Conservation (phyloP, 2,888 invertebrate genomes). For the Cephus rjabovi region DNA sequence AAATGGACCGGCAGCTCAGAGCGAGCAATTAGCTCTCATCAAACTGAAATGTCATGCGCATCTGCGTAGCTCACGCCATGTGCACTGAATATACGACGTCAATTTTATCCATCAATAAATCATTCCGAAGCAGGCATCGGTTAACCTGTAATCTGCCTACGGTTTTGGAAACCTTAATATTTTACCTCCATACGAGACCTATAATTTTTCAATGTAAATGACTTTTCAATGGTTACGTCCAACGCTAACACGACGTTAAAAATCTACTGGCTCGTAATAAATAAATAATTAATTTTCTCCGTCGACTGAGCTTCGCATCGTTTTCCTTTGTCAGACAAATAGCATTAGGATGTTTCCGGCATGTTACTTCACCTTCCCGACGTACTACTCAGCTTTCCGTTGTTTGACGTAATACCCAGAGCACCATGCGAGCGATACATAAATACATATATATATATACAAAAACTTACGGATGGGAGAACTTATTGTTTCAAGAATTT, state of each 20-base stretch:
- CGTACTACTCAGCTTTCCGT: background rate
- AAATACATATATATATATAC: background rate
- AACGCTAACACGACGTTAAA: background rate
- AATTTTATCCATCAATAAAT: conserved; percentile 50
- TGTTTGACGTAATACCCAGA: background rate
- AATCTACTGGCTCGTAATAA: background rate
- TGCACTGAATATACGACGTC: conserved; percentile 30
- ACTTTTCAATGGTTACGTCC: background rate
- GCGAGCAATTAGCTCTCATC: conserved; percentile 40
- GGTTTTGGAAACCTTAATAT: conserved; percentile 10
- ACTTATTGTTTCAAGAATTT: background rate
- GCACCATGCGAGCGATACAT: background rate
- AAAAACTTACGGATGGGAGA: background rate
- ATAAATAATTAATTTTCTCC: background rate
- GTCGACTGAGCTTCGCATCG: background rate
- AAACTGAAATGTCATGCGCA: conserved; percentile 42
- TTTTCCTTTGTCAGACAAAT: background rate
- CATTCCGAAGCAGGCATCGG: conserved; percentile 34
- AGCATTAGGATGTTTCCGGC: background rate
- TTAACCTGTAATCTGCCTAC: conserved; percentile 40
- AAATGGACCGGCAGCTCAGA: conserved; percentile 5
- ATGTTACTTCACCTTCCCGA: background rate
- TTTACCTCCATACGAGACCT: background rate
- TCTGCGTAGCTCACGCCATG: conserved; percentile 35
- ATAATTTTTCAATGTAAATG: background rate